Percentiles rank a stretch among this genome's conserved stretches.
phyloP scores from a whole-genome alignment of 2,888 invertebrate genomes.

The Heliconius cydno region DNA sequence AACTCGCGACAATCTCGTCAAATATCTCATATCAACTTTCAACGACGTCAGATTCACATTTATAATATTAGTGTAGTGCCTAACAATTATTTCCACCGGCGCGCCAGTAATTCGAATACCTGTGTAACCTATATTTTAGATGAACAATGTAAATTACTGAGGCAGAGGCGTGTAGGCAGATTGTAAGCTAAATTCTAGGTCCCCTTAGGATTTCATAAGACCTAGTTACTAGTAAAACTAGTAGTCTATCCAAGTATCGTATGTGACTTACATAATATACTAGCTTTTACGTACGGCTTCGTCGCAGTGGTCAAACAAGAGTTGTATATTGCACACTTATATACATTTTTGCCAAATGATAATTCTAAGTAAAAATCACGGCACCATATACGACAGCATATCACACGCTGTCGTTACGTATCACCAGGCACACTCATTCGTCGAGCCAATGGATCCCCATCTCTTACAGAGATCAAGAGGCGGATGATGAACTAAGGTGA shows the following conservation, averaged over 20 bases:
- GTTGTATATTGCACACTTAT: too few species aligned
- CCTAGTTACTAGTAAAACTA: background rate
- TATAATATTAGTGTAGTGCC: background rate
- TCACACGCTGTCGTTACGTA: too few species aligned
- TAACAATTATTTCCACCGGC: background rate
- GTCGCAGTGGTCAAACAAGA: too few species aligned
- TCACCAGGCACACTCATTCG: too few species aligned
- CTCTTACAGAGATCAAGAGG: too few species aligned
- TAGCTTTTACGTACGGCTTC: too few species aligned
- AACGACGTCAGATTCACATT: background rate
- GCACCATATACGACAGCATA: too few species aligned
- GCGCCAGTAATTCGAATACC: background rate
- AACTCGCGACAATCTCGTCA: too few species aligned
- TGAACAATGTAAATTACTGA: conserved; percentile 7
- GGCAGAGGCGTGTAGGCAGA: background rate
- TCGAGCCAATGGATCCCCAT: too few species aligned
- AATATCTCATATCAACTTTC: background rate
- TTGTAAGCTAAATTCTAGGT: conserved; percentile 8
- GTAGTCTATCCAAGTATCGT: background rate
- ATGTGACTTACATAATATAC: background rate
- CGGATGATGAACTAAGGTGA: too few species aligned
- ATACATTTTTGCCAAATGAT: too few species aligned
- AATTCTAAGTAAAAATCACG: too few species aligned
- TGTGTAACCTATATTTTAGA: conserved; percentile 10
- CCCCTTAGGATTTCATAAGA: conserved; percentile 3